Evolutionary conservation across 2,888 invertebrate genomes (phyloP), one percentile per base, ranked within the genome.

Genomic region (Pristionchus entomophagus): DNA sequence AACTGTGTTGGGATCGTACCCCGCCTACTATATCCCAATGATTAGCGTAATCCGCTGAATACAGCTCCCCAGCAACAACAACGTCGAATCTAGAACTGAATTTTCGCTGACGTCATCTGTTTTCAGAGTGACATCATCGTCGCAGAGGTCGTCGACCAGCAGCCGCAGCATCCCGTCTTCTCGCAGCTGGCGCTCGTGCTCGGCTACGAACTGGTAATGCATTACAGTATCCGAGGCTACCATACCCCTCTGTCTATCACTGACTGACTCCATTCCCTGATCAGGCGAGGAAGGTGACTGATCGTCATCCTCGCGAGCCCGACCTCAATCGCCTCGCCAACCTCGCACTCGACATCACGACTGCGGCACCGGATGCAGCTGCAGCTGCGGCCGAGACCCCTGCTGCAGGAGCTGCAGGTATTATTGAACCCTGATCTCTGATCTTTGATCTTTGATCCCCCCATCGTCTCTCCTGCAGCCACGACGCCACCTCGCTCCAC

Each of bases 131-230:
- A 35, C 65, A 22, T 32, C 38, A 22, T 8, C 65, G 17, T 35
- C 35, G 65, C 29, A 35, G 35, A 35, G 35, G 26, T 26, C 41
- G 73, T 6, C 41, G 22, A 73, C 8, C 41, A 73, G n/a, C 73
- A 26, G 41, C 41, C 73, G 73, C 73, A 38, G 73, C 80, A 80
- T 59, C 56, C 82, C 22, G 38, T 56, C 41, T 59, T 82, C 56
- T 59, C 82, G 38, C 82, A 82, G 59, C 59, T 82, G 8, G 82
- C 82, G 26, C 82, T 82, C 56, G 45, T 82, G 2, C 56, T 82
- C 8, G 82, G 82, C 38, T 82, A 29, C 26, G 81, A 81, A 29
- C 49, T 78, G 78, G 78, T 81, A 19, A 12, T 22, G n/a, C n/a
- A n/a, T 10, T 29, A 49, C 77, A 22, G 45, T 45, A 77, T 14